Conservation (phyloP, 2,888 invertebrate species). For the Biston betularia region DNA sequence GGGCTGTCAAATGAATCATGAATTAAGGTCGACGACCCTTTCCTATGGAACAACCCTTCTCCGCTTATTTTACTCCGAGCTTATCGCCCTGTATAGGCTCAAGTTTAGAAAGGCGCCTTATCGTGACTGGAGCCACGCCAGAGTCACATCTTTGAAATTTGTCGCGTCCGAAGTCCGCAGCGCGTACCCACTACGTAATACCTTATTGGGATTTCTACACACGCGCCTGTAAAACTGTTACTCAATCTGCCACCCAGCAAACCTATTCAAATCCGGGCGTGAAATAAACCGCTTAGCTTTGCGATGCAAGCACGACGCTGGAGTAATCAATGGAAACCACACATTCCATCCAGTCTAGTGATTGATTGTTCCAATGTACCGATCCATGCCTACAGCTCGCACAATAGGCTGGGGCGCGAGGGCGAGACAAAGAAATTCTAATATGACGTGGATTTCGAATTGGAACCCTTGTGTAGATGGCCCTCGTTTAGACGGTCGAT, state of each 20-base stretch:
- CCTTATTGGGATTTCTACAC: constrained; percentile 32
- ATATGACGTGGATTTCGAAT: constrained; percentile 32
- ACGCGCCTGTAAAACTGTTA: constrained; percentile 36
- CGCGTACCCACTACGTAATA: constrained; percentile 25
- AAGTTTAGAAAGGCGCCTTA: neutral
- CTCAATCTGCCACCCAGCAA: constrained; percentile 39
- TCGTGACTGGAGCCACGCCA: constrained; percentile 2
- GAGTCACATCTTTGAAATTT: constrained; percentile 20
- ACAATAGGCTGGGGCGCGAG: constrained; percentile 29
- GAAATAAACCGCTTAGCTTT: constrained; percentile 45
- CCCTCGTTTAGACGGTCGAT: constrained; percentile 22
- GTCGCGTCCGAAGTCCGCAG: constrained; percentile 13
- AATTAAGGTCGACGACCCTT: too few species aligned
- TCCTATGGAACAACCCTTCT: too few species aligned
- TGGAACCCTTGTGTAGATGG: constrained; percentile 22
- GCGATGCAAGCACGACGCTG: constrained; percentile 39
- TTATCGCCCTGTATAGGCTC: too few species aligned
- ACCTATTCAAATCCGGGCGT: constrained; percentile 39
- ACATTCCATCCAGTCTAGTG: constrained; percentile 45
- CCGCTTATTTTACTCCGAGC: too few species aligned
- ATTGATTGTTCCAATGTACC: constrained; percentile 44
- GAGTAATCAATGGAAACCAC: constrained; percentile 47
- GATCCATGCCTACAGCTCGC: constrained; percentile 30
- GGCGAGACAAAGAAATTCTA: constrained; percentile 36
- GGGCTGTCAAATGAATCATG: too few species aligned